Percentiles rank a stretch among this genome's conserved stretches.
Evolutionary conservation across 2,113 vertebrate genomes (phyloP).

Genomic region (Protomyctophum bolini): DNA sequence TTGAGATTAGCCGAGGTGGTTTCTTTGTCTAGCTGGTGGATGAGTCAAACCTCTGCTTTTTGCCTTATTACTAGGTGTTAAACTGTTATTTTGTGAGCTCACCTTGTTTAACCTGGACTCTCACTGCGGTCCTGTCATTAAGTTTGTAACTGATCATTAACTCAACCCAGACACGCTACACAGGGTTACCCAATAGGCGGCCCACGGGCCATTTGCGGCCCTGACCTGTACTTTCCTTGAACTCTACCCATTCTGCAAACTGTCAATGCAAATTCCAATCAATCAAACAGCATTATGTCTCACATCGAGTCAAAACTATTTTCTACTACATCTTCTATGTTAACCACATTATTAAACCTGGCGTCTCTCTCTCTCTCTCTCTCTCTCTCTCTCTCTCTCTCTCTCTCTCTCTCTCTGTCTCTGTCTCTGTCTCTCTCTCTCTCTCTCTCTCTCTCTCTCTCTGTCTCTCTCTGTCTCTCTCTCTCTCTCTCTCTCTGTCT

Average conservation of each 20-base stretch:
- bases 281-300: background rate
- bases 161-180: too few relatives aligned
- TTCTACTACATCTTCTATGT: background rate
- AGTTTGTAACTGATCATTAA: background rate
- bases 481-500: constrained; percentile 4
- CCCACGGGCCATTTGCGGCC: too few relatives aligned
- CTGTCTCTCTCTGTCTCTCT: background rate
- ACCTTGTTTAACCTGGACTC: background rate
- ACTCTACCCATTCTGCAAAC: too few relatives aligned
- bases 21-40: background rate
- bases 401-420: too few relatives aligned
- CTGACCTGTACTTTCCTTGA: too few relatives aligned
- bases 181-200: too few relatives aligned
- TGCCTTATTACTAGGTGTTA: background rate
- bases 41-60: background rate
- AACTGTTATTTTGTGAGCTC: background rate
- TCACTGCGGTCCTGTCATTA: background rate
- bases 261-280: too few relatives aligned
- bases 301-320: background rate
- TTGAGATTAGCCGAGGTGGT: background rate
- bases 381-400: background rate
- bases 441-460: background rate
- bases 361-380: constrained; percentile 4
- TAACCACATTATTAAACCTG: background rate
- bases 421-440: constrained; percentile 5